Base-by-base conservation (phyloP, 2,113 vertebrate species). In the Mirounga angustirostris region DNA sequence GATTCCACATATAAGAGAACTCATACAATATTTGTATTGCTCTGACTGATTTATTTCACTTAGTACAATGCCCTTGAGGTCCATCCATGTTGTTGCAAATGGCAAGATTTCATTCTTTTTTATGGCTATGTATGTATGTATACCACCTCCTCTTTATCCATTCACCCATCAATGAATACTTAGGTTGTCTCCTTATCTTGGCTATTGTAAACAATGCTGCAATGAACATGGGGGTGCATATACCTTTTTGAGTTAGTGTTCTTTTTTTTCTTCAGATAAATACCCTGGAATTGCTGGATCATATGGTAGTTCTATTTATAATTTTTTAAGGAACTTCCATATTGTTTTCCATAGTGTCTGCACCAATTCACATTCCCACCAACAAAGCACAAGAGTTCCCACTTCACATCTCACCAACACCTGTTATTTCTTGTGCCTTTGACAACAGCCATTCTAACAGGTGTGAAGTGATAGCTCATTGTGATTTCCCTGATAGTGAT, bases 201-300 rank as follows among this genome's bases (percentile, higher is more conserved):
- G 26, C 43, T 56, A 56, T 28, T 56, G 8, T 74, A 83, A 90
- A 83, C 9, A 83, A 65, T 46, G 21, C 15, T 90, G 58, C 46
- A 65, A 12, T 65, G 15, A 90, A 63, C 16, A 56, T 13, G 22
- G 19, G 69, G 46, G 12, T 52, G 18, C 46, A 40, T 11, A 22
- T 56, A 65, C 43, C n/a, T 90, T 74, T 83, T 28, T 2, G 2
- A 74, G 69, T 54, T 90, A 83, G 46, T 83, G 10, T 3, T 46
- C 46, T 46, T 22, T 89, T 76, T 90, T 83, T 74, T n/a, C n/a
- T 95, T 83, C 7, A 4, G 69, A 56, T 83, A 90, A 90, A 89
- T 22, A 83, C 7, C 43, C 26, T 83, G 2, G 19, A 89, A 89
- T 52, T 83, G 21, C 14, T 83, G n/a, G 19, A 65, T 63, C n/a